Conservation (phyloP, 2,113 vertebrate genomes). For the Microcebus tavaratra region DNA sequence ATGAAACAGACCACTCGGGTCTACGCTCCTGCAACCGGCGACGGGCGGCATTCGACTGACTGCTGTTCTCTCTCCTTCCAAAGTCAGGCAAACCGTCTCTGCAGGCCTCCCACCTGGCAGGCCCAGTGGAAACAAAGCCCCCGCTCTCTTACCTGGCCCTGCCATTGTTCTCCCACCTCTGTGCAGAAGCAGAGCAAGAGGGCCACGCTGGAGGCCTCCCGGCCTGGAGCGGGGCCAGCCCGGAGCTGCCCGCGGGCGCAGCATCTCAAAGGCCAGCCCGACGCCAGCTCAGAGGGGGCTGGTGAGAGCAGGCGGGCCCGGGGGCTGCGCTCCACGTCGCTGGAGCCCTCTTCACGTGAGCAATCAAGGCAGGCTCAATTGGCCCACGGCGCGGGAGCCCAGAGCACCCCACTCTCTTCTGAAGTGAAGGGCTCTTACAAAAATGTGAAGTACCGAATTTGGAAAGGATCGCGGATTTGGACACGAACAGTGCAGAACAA, state of each 20-base stretch:
- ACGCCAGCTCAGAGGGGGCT: constrained; percentile 64
- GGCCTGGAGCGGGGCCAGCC: neutral
- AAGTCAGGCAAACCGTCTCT: rapidly evolving
- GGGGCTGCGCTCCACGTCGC: constrained; percentile 67
- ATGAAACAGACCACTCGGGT: rapidly evolving
- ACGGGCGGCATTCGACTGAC: too few relatives aligned
- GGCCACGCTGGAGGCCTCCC: rapidly evolving
- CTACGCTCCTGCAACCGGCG: rapidly evolving
- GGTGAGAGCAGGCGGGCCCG: constrained; percentile 40
- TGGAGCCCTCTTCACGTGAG: constrained; percentile 81
- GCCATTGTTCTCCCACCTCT: neutral
- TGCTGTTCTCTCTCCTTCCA: neutral
- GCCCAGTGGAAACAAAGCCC: neutral
- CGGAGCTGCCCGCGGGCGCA: rapidly evolving
- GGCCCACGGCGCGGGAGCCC: constrained; percentile 68
- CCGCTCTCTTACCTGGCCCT: too few relatives aligned
- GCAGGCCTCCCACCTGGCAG: rapidly evolving
- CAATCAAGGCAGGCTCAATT: constrained; percentile 81
- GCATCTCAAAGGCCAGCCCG: neutral
- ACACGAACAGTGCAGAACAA: constrained; percentile 71
- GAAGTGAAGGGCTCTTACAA: constrained; percentile 82
- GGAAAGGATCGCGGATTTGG: constrained; percentile 75
- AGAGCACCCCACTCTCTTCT: constrained; percentile 80
- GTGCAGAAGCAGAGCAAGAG: neutral
- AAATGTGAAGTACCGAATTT: constrained; percentile 72